These are phyloP conservation scores for Listronotus oregonensis DNA, from an alignment of 1,140 invertebrate species.

Conservation along the genomic window DNA sequence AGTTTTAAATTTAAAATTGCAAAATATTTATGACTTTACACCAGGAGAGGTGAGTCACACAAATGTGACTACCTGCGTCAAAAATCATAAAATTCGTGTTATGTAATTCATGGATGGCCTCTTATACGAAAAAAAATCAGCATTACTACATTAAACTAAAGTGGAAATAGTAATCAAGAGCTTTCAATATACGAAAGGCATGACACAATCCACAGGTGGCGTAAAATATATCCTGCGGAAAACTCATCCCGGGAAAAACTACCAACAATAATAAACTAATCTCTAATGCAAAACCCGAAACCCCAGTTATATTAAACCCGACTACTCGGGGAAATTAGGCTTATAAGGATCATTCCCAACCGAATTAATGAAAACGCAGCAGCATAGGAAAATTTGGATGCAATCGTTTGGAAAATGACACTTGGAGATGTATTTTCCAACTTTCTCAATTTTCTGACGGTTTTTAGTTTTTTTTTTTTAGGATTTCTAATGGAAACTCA, in stretches of 20 bases:
- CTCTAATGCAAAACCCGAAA: slow-evolving; percentile 27
- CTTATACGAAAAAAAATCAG: too few species aligned
- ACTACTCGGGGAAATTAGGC: slow-evolving; percentile 29
- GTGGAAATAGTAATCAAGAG: not conserved
- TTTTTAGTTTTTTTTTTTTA: slow-evolving; percentile 15
- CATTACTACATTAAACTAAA: too few species aligned
- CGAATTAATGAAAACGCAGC: slow-evolving; percentile 28
- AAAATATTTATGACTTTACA: too few species aligned
- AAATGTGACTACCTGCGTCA: too few species aligned
- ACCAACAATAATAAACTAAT: slow-evolving; percentile 29
- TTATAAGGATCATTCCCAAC: slow-evolving; percentile 19
- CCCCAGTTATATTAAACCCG: slow-evolving; percentile 21
- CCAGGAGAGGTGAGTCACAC: too few species aligned
- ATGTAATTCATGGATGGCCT: too few species aligned
- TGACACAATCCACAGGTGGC: slow-evolving; percentile 21
- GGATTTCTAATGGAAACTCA: too few species aligned
- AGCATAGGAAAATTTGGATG: slow-evolving; percentile 23
- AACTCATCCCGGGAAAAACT: slow-evolving; percentile 22
- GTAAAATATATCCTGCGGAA: slow-evolving; percentile 20
- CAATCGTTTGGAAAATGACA: slow-evolving; percentile 21
- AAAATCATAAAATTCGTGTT: too few species aligned
- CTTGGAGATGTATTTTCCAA: slow-evolving; percentile 28
- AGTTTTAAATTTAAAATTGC: too few species aligned
- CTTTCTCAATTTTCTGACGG: slow-evolving; percentile 24
- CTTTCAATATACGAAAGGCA: not conserved